A percentile compares a stretch with the other conserved stretches of the same genome.
Evolutionary conservation across 2,797 vertebrate species (phyloP).

Genomic region (Vespertilio murinus): DNA sequence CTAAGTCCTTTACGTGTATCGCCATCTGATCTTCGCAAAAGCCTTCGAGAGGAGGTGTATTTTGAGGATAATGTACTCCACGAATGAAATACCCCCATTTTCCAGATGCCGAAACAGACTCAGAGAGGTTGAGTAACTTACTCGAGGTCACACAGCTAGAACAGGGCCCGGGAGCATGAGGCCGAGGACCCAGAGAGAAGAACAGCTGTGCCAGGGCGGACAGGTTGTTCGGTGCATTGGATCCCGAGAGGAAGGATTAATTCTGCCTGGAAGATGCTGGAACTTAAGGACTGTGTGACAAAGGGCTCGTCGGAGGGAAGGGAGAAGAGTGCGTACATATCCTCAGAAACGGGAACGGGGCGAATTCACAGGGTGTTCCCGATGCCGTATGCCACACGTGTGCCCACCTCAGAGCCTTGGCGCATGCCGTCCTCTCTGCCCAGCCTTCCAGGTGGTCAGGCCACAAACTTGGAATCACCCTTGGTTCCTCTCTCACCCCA

Average conservation of each 20-base stretch:
- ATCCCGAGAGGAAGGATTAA: not conserved
- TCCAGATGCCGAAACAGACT: constrained; percentile 28
- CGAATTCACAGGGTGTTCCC: not conserved
- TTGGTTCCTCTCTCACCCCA: not conserved
- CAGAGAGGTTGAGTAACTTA: constrained; percentile 43
- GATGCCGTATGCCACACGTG: not conserved
- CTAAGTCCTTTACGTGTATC: not conserved
- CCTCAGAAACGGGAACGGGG: constrained; percentile 26
- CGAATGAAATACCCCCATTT: constrained; percentile 22
- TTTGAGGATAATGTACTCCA: constrained; percentile 10
- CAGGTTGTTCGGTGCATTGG: not conserved
- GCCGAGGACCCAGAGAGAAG: not conserved
- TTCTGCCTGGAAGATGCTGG: not conserved
- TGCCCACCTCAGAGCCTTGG: not conserved
- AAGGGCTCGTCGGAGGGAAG: not conserved
- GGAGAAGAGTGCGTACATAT: not conserved
- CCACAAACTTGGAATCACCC: not conserved
- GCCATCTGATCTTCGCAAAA: not conserved
- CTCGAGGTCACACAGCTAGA: constrained; percentile 21
- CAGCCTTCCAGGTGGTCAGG: not conserved
- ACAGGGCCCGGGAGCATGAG: constrained; percentile 6
- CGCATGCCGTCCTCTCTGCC: not conserved
- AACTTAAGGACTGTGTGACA: not conserved
- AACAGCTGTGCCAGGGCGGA: constrained; percentile 21
- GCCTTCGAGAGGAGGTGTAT: not conserved